Conservation (phyloP, 2,888 invertebrate genomes). For the Pterostichus madidus region DNA sequence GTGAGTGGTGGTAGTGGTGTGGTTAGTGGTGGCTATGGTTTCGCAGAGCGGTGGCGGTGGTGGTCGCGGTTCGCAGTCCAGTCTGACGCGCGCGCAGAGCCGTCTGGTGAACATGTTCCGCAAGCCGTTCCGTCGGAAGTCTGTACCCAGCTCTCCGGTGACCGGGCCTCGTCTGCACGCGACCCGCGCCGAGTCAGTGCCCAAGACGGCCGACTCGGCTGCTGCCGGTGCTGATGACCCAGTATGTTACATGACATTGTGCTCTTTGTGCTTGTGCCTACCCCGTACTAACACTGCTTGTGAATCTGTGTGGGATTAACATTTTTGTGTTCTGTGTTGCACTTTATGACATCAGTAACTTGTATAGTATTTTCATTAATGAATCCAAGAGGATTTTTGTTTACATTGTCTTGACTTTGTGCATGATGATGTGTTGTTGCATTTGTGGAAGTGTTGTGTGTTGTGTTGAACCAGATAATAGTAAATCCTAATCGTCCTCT, state of each 20-base stretch:
- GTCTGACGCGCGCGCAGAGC: slow-evolving; percentile 79
- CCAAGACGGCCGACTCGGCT: slow-evolving; percentile 6
- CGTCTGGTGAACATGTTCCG: slow-evolving; percentile 83
- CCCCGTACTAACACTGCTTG: too few relatives aligned
- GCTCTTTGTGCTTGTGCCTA: too few relatives aligned
- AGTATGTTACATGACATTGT: slow-evolving; percentile 18
- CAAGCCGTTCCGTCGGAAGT: slow-evolving; percentile 85
- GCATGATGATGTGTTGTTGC: neutral
- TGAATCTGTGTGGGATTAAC: too few relatives aligned
- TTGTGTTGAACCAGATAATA: slow-evolving; percentile 38
- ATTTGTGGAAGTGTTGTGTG: slow-evolving; percentile 69
- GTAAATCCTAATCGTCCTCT: slow-evolving; percentile 81
- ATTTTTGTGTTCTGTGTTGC: neutral
- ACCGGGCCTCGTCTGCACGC: slow-evolving; percentile 79
- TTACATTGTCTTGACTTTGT: too few relatives aligned
- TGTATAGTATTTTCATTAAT: too few relatives aligned
- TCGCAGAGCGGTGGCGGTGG: slow-evolving; percentile 73
- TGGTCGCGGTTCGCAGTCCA: slow-evolving; percentile 79
- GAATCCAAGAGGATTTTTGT: too few relatives aligned
- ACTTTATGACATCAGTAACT: too few relatives aligned
- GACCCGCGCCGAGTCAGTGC: slow-evolving; percentile 75
- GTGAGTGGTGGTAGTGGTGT: slow-evolving; percentile 64
- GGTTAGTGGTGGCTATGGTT: slow-evolving; percentile 67
- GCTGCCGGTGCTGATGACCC: neutral
- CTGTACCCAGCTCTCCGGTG: slow-evolving; percentile 83